phyloP scores from a whole-genome alignment of 2,797 vertebrate genomes.

The Zonotrichia albicollis region DNA sequence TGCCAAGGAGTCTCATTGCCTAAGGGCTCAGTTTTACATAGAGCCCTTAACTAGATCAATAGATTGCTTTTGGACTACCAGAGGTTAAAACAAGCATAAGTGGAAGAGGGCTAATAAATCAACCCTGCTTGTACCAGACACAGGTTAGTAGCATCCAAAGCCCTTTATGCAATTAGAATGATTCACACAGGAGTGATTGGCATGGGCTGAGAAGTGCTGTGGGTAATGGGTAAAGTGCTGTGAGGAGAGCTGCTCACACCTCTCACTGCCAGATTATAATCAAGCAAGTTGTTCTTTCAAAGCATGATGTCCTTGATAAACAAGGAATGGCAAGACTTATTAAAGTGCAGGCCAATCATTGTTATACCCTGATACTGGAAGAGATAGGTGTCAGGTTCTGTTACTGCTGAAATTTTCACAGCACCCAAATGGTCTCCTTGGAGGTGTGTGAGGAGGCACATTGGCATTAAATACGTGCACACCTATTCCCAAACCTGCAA shows the following conservation, averaged over 20 bases:
- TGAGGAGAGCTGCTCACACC: not conserved
- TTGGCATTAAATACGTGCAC: not conserved
- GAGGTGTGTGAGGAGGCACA: not conserved
- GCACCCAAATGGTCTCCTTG: not conserved
- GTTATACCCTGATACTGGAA: not conserved
- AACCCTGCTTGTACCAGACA: not conserved
- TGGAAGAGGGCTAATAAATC: not conserved
- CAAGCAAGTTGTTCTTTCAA: not conserved
- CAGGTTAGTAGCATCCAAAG: not conserved
- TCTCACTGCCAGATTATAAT: not conserved
- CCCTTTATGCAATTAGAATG: not conserved
- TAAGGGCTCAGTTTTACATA: not conserved
- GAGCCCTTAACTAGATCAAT: not conserved
- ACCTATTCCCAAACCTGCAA: constrained; percentile 50
- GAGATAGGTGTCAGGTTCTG: constrained; percentile 48
- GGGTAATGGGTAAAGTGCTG: not conserved
- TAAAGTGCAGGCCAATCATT: constrained; percentile 39
- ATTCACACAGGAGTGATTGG: not conserved
- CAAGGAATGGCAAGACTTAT: constrained; percentile 18
- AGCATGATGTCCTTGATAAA: constrained; percentile 31
- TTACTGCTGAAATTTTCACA: constrained; percentile 32
- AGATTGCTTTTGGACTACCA: not conserved
- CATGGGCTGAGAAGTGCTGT: not conserved
- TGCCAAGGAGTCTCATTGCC: not conserved
- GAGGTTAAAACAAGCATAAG: not conserved